Conservation (phyloP, 1,140 invertebrate species). For the Belonocnema kinseyi region DNA sequence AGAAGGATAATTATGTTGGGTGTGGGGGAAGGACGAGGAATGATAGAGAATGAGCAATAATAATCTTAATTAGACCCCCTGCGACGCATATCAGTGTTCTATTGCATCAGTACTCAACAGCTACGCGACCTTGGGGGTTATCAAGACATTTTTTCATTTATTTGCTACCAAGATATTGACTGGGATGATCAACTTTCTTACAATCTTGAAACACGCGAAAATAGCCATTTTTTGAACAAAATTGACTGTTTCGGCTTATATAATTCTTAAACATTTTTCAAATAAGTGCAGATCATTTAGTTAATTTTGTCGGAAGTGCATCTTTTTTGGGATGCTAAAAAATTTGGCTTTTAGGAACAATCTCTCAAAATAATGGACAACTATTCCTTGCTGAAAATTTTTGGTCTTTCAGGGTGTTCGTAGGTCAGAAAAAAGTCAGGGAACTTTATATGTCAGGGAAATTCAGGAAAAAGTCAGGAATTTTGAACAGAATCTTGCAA, state of each 20-base stretch:
- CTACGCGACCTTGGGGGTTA: conserved; percentile 51
- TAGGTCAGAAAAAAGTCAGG: no score
- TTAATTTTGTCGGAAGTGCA: no score
- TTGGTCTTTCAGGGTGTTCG: no score
- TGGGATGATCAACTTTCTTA: conserved; percentile 17
- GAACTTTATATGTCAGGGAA: no score
- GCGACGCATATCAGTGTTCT: conserved; percentile 49
- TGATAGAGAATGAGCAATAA: conserved; percentile 29
- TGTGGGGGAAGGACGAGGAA: conserved; percentile 39
- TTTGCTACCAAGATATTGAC: conserved; percentile 3
- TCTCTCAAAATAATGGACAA: no score
- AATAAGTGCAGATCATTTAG: no score
- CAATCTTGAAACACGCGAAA: conserved; percentile 8
- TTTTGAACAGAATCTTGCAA: no score
- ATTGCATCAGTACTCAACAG: conserved; percentile 56
- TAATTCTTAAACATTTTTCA: not conserved
- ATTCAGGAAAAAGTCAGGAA: no score
- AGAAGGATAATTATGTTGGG: not conserved
- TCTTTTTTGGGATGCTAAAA: no score
- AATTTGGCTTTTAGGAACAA: no score
- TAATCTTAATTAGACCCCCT: conserved; percentile 56
- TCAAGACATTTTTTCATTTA: conserved; percentile 48
- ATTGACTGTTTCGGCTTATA: not conserved
- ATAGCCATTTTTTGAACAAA: not conserved
- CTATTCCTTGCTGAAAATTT: no score